A percentile compares a stretch with the other conserved stretches of the same genome.
These are phyloP conservation scores for Tenthredo mesomela DNA, from an alignment of 2,888 invertebrate species.

Conservation along the genomic window DNA sequence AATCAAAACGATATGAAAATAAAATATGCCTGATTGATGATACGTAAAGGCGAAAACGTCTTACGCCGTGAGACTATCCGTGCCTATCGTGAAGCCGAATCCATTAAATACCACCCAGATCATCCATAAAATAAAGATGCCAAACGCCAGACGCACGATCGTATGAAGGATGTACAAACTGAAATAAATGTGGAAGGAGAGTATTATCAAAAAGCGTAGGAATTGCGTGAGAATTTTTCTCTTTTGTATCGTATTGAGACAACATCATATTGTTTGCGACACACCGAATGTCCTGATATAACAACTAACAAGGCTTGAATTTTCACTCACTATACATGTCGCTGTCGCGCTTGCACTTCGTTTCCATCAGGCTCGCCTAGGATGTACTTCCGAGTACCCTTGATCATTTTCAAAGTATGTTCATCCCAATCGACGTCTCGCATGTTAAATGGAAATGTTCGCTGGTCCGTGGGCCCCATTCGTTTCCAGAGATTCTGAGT, in stretches of 20 bases:
- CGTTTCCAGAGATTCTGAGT: conserved; percentile 79
- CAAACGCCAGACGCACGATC: not conserved
- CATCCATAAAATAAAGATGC: no score
- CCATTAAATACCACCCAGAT: no score
- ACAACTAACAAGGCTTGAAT: not conserved
- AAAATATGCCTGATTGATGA: no score
- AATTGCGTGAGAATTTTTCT: not conserved
- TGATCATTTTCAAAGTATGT: not conserved
- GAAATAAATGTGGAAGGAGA: not conserved
- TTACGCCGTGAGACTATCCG: no score
- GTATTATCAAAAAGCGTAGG: not conserved
- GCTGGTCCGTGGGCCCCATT: conserved; percentile 80
- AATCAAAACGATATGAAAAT: no score
- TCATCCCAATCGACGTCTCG: conserved; percentile 25
- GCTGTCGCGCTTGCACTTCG: not conserved
- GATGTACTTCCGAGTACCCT: not conserved
- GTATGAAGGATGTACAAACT: conserved; percentile 8
- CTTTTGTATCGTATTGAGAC: no score
- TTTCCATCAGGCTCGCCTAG: not conserved
- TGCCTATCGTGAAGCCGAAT: no score
- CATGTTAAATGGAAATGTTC: conserved; percentile 78
- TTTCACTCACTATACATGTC: not conserved
- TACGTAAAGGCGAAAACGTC: no score
- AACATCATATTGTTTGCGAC: no score
- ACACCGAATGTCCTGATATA: not conserved